Base-by-base conservation (phyloP, 1,140 invertebrate species). In the Meloidogyne floridensis region DNA sequence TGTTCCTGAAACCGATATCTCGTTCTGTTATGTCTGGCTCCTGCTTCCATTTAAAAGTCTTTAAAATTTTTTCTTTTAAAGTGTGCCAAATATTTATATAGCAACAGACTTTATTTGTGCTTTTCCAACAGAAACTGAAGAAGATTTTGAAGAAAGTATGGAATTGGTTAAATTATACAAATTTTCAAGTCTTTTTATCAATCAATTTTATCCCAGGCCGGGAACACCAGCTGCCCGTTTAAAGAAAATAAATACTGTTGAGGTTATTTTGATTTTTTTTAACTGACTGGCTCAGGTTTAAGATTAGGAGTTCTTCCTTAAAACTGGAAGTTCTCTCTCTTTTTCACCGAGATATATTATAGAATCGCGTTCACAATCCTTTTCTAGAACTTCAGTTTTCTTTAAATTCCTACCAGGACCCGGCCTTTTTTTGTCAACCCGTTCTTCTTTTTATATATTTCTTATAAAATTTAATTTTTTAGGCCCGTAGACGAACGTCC, bases 21-120 rank as follows among this genome's bases (percentile, higher is more conserved):
- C 20, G 20, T 20, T 20, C 20, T 20, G 20, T 20, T 20, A 20
- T 20, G 20, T 20, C 20, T 20, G 20, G 20, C 20, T 20, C 20
- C 20, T 20, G 20, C 20, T 20, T 20, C 20, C 20, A 20, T 20
- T 20, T 20, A 20, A 20, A 20, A 20, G 20, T 20, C 20, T 20
- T 76, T 70, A 51, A 42, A 51, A n/a, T 81, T 83, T 47, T 80
- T 80, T 65, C 43, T 11, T 82, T 88, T 75, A 82, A 32, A 95
- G 94, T 85, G 94, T 96, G 4, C 93, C 94, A 0, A 93, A 93
- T 5, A 93, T 98, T 9, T 98, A 95, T 2, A 95, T 99, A 86
- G 96, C 96, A 0, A 99, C 97, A 0, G 97, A 99, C 90, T 94
- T 99, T 56, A 99, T 99, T 87, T 98, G 96, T 91, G 97, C 97